Base-by-base conservation (phyloP, 2,797 vertebrate species). In the Gymnocypris eckloni region DNA sequence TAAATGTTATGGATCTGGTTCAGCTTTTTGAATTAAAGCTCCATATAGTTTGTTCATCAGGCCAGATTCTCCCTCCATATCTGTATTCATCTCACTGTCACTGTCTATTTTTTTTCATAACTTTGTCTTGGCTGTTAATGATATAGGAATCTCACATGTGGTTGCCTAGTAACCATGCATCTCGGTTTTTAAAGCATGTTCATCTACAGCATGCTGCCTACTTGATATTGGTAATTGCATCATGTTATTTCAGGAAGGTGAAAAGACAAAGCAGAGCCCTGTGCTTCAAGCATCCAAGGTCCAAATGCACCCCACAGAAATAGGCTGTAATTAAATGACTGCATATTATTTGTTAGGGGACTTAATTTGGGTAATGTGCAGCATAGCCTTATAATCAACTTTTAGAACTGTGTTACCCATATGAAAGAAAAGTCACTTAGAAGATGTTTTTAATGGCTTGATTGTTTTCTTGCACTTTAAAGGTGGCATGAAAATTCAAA, bases 141-240 rank as follows among this genome's bases (percentile, higher is more conserved):
- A 85, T 88, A 89, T 61, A 72, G 87, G 70, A 89, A 88, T 90
- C 86, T 83, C 73, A 87, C 85, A 86, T 88, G 78, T 75, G 81
- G 92, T 94, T 93, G 92, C 92, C 87, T 92, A 89, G 93, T 87
- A 92, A 94, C 88, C 9, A 86, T 89, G 87, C 85, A 89, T 79
- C 76, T 91, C 89, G 56, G 70, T 87, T 87, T 91, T 84, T 86
- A 83, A 85, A 79, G 87, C 89, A 89, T 89, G 86, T 87, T 92
- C 6, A 16, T 87, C 88, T 87, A 73, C 61, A 6, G 64, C 25
- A 86, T 69, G 73, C 82, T 89, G 37, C 88, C 85, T 87, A 89
- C 84, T 84, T 90, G 86, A 76, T 81, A 86, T 87, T 89, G 83
- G 79, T 86, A 87, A 88, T 85, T 85, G 72, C 73, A 82, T 75